A percentile compares a stretch with the other conserved stretches of the same genome.
These are phyloP conservation scores for Gymnocheta viridis DNA, from an alignment of 2,888 invertebrate species.

Conservation along the genomic window DNA sequence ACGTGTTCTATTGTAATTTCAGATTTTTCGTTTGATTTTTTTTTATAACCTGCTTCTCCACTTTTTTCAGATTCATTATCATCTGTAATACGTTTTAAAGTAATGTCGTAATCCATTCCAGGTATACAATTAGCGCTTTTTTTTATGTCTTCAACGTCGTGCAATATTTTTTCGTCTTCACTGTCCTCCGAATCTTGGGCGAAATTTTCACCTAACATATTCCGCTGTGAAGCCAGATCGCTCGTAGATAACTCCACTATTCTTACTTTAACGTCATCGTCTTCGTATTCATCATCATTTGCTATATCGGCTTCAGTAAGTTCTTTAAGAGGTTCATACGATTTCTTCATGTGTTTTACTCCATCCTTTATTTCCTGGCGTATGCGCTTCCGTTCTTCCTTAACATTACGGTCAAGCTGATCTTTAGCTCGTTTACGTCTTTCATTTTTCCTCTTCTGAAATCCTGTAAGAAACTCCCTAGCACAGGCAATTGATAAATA, in stretches of 20 bases:
- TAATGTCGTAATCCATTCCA: constrained; percentile 78
- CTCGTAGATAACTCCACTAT: constrained; percentile 88
- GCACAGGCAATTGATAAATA: background rate
- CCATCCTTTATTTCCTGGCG: constrained; percentile 90
- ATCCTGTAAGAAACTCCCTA: constrained; percentile 91
- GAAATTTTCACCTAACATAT: constrained; percentile 88
- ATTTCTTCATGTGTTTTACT: constrained; percentile 88
- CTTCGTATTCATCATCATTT: constrained; percentile 85
- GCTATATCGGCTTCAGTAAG: constrained; percentile 78
- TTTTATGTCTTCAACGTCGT: constrained; percentile 74
- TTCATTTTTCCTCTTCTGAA: constrained; percentile 90
- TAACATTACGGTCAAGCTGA: constrained; percentile 87
- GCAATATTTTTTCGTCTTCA: constrained; percentile 74
- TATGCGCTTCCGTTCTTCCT: constrained; percentile 89
- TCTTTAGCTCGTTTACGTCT: constrained; percentile 89
- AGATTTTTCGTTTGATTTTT: constrained; percentile 51
- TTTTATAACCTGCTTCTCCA: constrained; percentile 27
- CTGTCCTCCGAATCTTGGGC: constrained; percentile 78
- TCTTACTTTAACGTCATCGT: constrained; percentile 90
- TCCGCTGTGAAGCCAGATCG: constrained; percentile 87
- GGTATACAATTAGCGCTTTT: constrained; percentile 74
- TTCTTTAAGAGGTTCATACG: constrained; percentile 86
- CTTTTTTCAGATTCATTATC: constrained; percentile 9
- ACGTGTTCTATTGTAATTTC: constrained; percentile 65
- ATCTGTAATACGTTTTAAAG: constrained; percentile 61